Evolutionary conservation across 2,888 invertebrate species (phyloP).

Genomic region (Eupithecia pulchellata): DNA sequence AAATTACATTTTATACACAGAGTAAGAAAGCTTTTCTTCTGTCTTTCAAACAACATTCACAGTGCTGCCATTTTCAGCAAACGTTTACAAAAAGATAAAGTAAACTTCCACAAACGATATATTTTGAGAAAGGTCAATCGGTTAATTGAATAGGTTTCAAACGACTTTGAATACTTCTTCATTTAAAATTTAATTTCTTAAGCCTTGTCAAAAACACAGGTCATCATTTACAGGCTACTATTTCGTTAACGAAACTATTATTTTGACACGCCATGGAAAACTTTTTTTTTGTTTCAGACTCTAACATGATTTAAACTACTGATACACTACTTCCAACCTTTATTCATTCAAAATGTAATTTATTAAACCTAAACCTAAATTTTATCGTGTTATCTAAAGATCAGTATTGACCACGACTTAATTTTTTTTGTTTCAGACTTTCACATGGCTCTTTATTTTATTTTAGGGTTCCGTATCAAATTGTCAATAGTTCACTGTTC

Average conservation of each 20-base stretch:
- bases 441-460: no score
- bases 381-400: no score
- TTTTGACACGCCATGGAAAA: no score
- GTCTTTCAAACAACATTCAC: not conserved
- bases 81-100: conserved; percentile 30
- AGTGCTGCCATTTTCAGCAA: conserved; percentile 10
- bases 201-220: not conserved
- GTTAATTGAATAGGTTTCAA: conserved; percentile 16
- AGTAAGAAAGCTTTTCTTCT: not conserved
- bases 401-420: no score
- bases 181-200: not conserved
- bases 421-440: not conserved
- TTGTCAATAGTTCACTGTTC: not conserved
- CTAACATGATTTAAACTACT: no score
- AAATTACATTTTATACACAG: not conserved
- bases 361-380: no score
- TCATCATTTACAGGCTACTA: not conserved
- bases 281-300: not conserved
- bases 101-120: conserved; percentile 21
- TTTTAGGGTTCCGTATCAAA: not conserved
- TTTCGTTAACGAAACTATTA: no score
- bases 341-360: no score
- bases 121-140: conserved; percentile 28
- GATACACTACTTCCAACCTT: no score
- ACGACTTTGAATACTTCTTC: not conserved